Evolutionary conservation across 2,797 vertebrate genomes (phyloP), one percentile per base, ranked within the genome.

Genomic region (Danio kyathit): DNA sequence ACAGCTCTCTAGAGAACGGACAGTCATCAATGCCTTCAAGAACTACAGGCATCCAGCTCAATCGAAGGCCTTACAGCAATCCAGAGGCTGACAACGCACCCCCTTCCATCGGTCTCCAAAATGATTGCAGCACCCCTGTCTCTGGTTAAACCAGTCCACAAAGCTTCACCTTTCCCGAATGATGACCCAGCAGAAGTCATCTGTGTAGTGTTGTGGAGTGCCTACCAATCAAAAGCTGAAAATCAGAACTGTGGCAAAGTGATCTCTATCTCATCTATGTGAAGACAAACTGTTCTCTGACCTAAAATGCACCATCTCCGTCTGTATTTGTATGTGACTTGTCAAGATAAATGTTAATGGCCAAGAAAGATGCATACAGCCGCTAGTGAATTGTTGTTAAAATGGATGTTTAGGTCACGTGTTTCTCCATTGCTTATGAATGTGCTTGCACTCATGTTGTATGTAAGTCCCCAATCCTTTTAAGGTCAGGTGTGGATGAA

Each of bases 1-100:
- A 76, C 81, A 76, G 79, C 80, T 80, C 85, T 9, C 59, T 82
- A 10, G 79, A 85, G 74, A 87, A 89, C 2, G 79, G 86, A 71
- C 82, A 87, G 57, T 87, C 80, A 17, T 83, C 74, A 38, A 81
- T 82, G 70, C 89, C 86, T 13, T 92, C 85, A 54, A 93, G 89
- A 82, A 89, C 89, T 51, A 94, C 85, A 0, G 48, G 75, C 10
- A 87, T 92, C 82, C 91, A 91, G 79, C 86, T 92, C 56, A 88
- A 90, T 56, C 89, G 86, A 74, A 90, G 67, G 38, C 56, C 0
- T 0, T 12, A 57, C 16, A 85, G 84, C 0, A 41, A 80, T 64
- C 73, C 77, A 72, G 83, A 59, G 0, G 0, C 2, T 19, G 60
- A 12, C 6, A 66, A 72, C 17, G 71, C 80, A 60, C 14, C 49